Base-by-base conservation (phyloP, 2,797 vertebrate genomes). In the Pygocentrus nattereri region DNA sequence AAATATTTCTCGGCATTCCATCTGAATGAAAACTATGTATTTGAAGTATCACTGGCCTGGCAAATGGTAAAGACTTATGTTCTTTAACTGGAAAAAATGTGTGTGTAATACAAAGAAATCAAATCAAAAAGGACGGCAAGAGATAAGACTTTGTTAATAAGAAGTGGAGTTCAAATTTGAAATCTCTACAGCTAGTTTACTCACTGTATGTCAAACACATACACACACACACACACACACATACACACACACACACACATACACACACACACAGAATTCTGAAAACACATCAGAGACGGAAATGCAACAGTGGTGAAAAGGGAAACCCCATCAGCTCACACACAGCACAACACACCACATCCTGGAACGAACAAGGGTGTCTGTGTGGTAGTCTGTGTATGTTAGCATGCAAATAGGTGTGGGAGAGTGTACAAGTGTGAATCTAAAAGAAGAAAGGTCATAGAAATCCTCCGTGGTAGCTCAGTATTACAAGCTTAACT, bases 291-390 rank as follows among this genome's bases (percentile, higher is more conserved):
- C 68, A 58, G n/a, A 70, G 68, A 38, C 27, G 83, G 85, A 87
- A 85, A 87, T 85, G 78, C 83, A 76, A 23, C 73, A 47, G 83
- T 47, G 73, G 83, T 82, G 73, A 84, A 76, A 62, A 86, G 88
- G 88, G 86, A 94, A 93, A 90, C 78, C 90, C 87, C 87, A 76
- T 73, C 76, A 87, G 86, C 90, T 89, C 87, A 90, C 89, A 90
- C 54, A 88, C 85, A 89, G 86, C 81, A 93, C 85, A 88, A 82
- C 91, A 88, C 79, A 91, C 92, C 90, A 92, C 88, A 93, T 92
- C 88, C 90, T 88, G 87, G 85, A 88, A 88, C 81, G 67, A 90
- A 86, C 74, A 69, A 68, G 38, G 79, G 69, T 80, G 27, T 64
- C 44, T 81, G 74, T 76, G 75, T 84, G 82, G 78, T 85, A 69